Base-by-base conservation (phyloP, 2,797 vertebrate genomes). In the Hylomyscus alleni region DNA sequence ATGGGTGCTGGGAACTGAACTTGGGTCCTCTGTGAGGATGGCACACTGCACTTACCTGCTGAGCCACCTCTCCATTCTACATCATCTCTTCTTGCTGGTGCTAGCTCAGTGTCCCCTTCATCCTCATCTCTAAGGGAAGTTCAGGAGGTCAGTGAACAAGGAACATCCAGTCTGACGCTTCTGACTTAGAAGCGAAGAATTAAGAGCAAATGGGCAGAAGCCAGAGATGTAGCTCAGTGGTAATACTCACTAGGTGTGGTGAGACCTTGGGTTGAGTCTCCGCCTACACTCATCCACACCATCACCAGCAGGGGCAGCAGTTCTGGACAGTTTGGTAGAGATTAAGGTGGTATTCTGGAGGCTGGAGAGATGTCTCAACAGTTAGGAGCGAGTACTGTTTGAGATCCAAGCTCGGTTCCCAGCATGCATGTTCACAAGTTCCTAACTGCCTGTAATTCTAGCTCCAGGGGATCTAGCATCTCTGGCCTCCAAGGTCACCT, bases 151-250 rank as follows among this genome's bases (percentile, higher is more conserved):
- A 60, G 20, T 20, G 56, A 54, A 81, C 52, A 65, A 17, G 17
- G 56, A 67, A 76, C 37, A 58, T 31, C 80, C 26, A 22, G 37
- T 75, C 69, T 19, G 72, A 13, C 44, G 29, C 62, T 94, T 77
- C 67, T 40, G 58, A 82, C 13, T 73, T 89, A 80, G 77, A 80
- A 89, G 88, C 52, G 47, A 88, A 94, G 47, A 85, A 81, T 12
- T 1, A 81, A 65, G 86, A 84, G 56, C 62, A 76, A 50, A 47
- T 14, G 8, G 20, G 37, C 19, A 60, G 37, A 58, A 20, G 13
- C 8, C 11, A 65, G 80, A 50, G 37, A 44, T n/a, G 31, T 37
- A 31, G 37, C 24, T 81, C 47, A 67, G n/a, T 10, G 34, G 29
- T 6, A 73, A 52, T 3, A 14, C 76, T 80, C 22, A n/a, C 62